phyloP scores from a whole-genome alignment of 1,140 invertebrate genomes.

The Trichomalopsis sarcophagae region DNA sequence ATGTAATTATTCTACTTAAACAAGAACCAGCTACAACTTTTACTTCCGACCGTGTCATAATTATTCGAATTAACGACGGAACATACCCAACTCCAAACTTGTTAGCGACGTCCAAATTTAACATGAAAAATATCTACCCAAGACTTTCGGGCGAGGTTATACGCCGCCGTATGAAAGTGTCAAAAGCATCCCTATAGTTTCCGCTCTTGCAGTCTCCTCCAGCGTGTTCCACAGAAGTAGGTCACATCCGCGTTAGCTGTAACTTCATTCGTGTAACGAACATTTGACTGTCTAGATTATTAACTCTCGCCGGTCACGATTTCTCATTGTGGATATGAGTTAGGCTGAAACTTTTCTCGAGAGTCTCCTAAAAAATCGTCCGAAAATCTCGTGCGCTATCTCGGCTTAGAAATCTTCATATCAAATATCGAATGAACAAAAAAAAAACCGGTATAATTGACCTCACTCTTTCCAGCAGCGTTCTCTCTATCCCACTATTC shows the following conservation, averaged over 20 bases:
- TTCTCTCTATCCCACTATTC: not conserved
- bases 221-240: not conserved
- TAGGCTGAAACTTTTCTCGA: too few species aligned
- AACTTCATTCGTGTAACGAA: not conserved
- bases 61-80: not conserved
- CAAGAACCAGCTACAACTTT: too few species aligned
- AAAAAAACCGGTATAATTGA: not conserved
- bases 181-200: conserved; percentile 16
- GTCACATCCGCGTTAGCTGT: not conserved
- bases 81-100: not conserved
- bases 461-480: not conserved
- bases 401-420: not conserved
- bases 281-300: not conserved
- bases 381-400: too few species aligned
- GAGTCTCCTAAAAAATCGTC: too few species aligned
- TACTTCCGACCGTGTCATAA: too few species aligned
- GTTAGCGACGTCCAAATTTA: not conserved
- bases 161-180: not conserved
- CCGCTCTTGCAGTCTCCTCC: not conserved
- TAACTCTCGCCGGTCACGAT: too few species aligned
- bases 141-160: not conserved
- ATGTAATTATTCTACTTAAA: too few species aligned
- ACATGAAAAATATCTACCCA: not conserved
- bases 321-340: too few species aligned
- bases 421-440: not conserved